Percentiles rank a stretch among this genome's conserved stretches.
These are phyloP conservation scores for Dinoponera quadriceps DNA, from an alignment of 1,140 invertebrate species.

Conservation along the genomic window DNA sequence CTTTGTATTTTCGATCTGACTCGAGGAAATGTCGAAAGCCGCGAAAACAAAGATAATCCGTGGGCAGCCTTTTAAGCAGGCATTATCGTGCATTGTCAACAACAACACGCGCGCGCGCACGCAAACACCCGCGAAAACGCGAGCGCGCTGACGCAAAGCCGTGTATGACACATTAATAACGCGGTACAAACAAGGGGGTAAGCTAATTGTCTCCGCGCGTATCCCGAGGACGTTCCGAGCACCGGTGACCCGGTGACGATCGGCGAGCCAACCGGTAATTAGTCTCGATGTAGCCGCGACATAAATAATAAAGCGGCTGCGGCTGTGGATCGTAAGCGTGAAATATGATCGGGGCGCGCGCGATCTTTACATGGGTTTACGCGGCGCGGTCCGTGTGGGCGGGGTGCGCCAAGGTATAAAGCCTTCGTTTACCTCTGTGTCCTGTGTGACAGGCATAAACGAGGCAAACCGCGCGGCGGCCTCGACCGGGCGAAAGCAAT, in stretches of 20 bases:
- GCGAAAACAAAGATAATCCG: too few relatives aligned
- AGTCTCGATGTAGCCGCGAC: conserved; percentile 41
- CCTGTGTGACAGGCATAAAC: conserved; percentile 57
- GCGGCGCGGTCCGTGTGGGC: neutral
- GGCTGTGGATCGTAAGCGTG: conserved; percentile 3
- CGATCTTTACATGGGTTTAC: conserved; percentile 51
- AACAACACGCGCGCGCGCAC: too few relatives aligned
- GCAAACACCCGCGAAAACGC: neutral
- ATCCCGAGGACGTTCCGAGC: neutral
- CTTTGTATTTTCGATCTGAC: too few relatives aligned
- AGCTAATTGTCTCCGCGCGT: conserved; percentile 26
- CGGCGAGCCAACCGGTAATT: conserved; percentile 39
- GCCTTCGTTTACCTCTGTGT: conserved; percentile 41
- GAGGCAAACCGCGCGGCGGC: conserved; percentile 23
- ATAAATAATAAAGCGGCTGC: conserved; percentile 26
- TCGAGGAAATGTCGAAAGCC: too few relatives aligned
- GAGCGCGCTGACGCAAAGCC: neutral
- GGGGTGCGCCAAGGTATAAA: conserved; percentile 27
- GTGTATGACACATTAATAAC: conserved; percentile 41
- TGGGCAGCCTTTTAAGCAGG: neutral
- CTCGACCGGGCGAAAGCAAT: conserved; percentile 23
- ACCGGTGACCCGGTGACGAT: neutral
- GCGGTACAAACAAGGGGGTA: conserved; percentile 15
- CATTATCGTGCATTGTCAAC: neutral
- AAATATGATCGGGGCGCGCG: conserved; percentile 30